Percentiles rank a stretch among this genome's conserved stretches.
Evolutionary conservation across 1,140 invertebrate species (phyloP).

Genomic region (Cotesia glomerata): DNA sequence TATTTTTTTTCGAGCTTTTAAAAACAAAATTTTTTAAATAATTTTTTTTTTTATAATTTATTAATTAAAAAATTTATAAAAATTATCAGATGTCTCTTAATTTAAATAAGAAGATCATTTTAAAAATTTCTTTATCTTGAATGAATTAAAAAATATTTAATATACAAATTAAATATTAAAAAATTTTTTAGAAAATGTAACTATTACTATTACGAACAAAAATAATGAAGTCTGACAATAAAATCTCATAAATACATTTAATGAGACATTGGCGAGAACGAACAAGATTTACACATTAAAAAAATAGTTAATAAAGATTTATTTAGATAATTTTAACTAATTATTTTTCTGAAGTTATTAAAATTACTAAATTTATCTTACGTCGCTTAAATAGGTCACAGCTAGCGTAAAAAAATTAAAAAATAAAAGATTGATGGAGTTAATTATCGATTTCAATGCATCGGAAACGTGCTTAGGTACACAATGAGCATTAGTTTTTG

Average conservation of each 20-base stretch:
- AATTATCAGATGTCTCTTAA: no score
- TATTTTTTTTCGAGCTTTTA: no score
- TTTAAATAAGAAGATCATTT: no score
- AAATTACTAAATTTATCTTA: not conserved
- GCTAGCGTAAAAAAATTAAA: slow-evolving; percentile 19
- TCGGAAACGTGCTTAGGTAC: slow-evolving; percentile 32
- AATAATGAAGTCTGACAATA: not conserved
- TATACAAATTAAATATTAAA: no score
- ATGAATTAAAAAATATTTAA: no score
- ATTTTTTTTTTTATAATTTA: no score
- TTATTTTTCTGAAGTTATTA: slow-evolving; percentile 7
- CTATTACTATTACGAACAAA: not conserved
- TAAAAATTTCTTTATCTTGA: no score
- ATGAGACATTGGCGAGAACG: slow-evolving; percentile 20
- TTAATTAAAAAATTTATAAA: no score
- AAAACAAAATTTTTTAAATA: no score
- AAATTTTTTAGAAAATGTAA: no score
- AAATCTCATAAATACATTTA: no score
- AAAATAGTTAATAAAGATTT: not conserved
- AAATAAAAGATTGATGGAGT: not conserved
- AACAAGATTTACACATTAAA: slow-evolving; percentile 19
- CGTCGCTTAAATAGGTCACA: slow-evolving; percentile 20
- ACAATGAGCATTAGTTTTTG: slow-evolving; percentile 22
- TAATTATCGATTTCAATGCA: slow-evolving; percentile 17
- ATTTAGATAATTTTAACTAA: not conserved